Conservation (phyloP, 1,140 invertebrate genomes). For the Drosophila takahashii region DNA sequence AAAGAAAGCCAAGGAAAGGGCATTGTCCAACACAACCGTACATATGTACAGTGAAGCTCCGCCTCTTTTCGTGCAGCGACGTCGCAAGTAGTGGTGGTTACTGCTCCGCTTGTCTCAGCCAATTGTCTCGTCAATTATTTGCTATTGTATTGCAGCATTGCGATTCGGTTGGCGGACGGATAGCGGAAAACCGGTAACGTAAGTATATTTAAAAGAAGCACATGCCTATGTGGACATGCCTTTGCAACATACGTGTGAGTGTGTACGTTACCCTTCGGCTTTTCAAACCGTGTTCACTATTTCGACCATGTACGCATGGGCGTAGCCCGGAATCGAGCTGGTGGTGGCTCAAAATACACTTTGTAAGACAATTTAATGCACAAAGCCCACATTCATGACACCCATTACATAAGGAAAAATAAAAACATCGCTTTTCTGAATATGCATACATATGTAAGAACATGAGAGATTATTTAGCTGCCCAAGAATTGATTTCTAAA, state of each 20-base stretch:
- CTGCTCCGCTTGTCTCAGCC: slow-evolving; percentile 61
- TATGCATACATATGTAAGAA: background rate
- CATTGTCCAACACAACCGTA: slow-evolving; percentile 60
- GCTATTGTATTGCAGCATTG: slow-evolving; percentile 53
- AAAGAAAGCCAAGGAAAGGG: slow-evolving; percentile 22
- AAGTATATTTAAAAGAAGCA: slow-evolving; percentile 10
- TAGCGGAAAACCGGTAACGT: slow-evolving; percentile 4
- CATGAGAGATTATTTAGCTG: background rate
- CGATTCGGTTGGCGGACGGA: slow-evolving; percentile 60
- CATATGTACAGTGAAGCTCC: slow-evolving; percentile 47
- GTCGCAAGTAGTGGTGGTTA: slow-evolving; percentile 53
- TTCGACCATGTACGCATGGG: slow-evolving; percentile 5
- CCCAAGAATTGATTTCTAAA: background rate
- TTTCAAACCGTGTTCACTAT: background rate
- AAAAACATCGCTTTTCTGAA: background rate
- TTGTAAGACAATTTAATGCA: background rate
- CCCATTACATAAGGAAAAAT: background rate
- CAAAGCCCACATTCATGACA: background rate
- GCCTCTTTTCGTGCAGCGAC: slow-evolving; percentile 41
- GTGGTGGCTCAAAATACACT: background rate
- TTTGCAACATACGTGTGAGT: background rate
- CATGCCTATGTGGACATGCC: slow-evolving; percentile 2
- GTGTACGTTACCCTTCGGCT: slow-evolving; percentile 15
- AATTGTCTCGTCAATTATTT: slow-evolving; percentile 77
- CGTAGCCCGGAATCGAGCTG: background rate